Conservation (phyloP, 2,797 vertebrate species). For the Thaleichthys pacificus region DNA sequence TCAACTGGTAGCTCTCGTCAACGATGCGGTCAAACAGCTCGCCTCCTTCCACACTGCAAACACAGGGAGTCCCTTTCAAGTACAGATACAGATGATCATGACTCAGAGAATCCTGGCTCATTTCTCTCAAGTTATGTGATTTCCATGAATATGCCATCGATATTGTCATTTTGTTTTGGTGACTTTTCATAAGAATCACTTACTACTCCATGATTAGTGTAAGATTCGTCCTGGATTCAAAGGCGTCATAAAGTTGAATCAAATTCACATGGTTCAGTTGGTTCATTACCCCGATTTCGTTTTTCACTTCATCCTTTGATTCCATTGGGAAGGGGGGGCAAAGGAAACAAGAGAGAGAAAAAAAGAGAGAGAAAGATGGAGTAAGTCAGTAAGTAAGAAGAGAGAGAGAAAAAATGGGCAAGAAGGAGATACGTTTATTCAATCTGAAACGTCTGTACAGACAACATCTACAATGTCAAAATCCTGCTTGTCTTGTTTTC, state of each 20-base stretch:
- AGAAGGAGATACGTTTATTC: too few species aligned
- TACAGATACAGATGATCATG: too few species aligned
- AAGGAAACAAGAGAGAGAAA: neutral
- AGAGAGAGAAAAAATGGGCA: neutral
- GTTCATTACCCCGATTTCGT: conserved; percentile 88
- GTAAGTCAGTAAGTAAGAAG: neutral
- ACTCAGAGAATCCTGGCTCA: too few species aligned
- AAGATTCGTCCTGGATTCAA: conserved; percentile 80
- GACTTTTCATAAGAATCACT: conserved; percentile 48
- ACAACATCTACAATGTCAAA: too few species aligned
- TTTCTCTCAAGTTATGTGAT: too few species aligned
- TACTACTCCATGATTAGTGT: conserved; percentile 89
- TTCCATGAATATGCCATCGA: too few species aligned
- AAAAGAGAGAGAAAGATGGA: neutral
- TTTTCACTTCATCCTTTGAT: conserved; percentile 84
- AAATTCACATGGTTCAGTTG: conserved; percentile 85
- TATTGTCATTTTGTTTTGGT: too few species aligned
- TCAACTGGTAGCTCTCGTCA: conserved; percentile 81
- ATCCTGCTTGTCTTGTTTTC: too few species aligned
- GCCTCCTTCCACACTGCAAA: conserved; percentile 82
- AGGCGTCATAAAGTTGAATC: conserved; percentile 88
- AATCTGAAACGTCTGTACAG: neutral
- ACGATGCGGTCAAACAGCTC: conserved; percentile 88
- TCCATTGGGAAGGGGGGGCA: neutral
- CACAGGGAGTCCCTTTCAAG: neutral